These are phyloP conservation scores for Calycopis cecrops DNA, from an alignment of 1,140 invertebrate species.

Conservation along the genomic window DNA sequence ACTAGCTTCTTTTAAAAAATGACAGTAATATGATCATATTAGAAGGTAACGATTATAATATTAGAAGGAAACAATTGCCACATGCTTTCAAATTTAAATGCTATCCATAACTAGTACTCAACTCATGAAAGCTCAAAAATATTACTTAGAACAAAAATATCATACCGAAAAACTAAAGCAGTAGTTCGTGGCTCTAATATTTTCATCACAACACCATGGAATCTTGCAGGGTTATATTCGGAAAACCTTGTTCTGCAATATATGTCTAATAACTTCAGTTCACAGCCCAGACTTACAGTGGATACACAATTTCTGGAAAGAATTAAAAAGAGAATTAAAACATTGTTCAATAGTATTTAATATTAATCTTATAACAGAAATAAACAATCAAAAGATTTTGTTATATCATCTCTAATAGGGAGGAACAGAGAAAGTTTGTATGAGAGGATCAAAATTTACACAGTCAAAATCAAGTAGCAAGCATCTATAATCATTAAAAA, in stretches of 20 bases:
- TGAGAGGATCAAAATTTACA: neutral
- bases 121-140: neutral
- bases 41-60: too few species aligned
- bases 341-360: neutral
- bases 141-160: neutral
- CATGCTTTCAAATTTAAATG: too few species aligned
- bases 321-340: neutral
- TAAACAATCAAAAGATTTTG: neutral
- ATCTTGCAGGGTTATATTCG: constrained; percentile 98
- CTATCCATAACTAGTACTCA: neutral
- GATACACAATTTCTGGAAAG: constrained; percentile 92
- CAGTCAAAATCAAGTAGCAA: neutral
- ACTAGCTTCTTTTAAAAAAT: too few species aligned
- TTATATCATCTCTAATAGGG: too few species aligned
- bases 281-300: constrained; percentile 93
- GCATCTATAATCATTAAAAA: neutral
- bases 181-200: constrained; percentile 97
- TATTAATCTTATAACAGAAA: too few species aligned
- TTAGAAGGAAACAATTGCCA: too few species aligned
- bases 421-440: too few species aligned
- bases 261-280: constrained; percentile 92
- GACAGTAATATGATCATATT: too few species aligned
- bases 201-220: constrained; percentile 98
- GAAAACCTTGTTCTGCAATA: constrained; percentile 98
- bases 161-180: constrained; percentile 90